Evolutionary conservation across 92 coral and sea anemone genomes (phyloP), one percentile per base, ranked within the genome.

Genomic region (Diadumene lineata): DNA sequence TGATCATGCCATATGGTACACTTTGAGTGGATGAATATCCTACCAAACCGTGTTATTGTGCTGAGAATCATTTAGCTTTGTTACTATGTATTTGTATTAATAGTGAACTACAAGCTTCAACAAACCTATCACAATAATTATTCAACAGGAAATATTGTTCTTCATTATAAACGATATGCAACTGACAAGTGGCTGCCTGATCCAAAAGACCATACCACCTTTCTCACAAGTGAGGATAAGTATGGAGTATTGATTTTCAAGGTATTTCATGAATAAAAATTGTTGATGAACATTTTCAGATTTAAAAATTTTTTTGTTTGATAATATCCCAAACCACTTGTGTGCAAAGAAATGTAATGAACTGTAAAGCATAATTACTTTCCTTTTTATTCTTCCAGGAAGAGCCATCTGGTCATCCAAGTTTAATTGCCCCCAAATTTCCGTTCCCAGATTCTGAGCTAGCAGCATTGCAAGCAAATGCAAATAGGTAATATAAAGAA

Each of bases 121-220:
- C 6, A 56, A 9, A 10, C 62, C 4, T 10, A 9, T 9, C 22
- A 56, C 22, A 10, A 56, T 56, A 56, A 56, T 9, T 56, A 56
- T 68, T 7, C 48, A 11, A 44, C 17, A 68, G 73, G 73, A 26
- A 68, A 68, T 32, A 56, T 24, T 2, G 73, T 68, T 11, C 7
- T 68, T 22, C 60, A 68, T 29, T 68, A 18, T 34, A 68, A 68
- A 68, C 34, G 73, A 23, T 68, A 68, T 31, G 27, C 53, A 6
- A 68, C 0, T 4, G 73, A 68, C n/a, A 2, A 68, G 24, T 68
- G 73, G 73, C 73, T 68, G 16, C 73, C 73, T 3, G 44, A 68
- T 29, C 7, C 26, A 8, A 50, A 29, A 0, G 56, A 68, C 19
- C n/a, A 56, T 13, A 33, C 21, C 50, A 68, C 73, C 18, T 68